Percentiles rank a stretch among this genome's conserved stretches.
Conservation (phyloP, 92 coral and sea anemone genomes). For the Nematostella vectensis region DNA sequence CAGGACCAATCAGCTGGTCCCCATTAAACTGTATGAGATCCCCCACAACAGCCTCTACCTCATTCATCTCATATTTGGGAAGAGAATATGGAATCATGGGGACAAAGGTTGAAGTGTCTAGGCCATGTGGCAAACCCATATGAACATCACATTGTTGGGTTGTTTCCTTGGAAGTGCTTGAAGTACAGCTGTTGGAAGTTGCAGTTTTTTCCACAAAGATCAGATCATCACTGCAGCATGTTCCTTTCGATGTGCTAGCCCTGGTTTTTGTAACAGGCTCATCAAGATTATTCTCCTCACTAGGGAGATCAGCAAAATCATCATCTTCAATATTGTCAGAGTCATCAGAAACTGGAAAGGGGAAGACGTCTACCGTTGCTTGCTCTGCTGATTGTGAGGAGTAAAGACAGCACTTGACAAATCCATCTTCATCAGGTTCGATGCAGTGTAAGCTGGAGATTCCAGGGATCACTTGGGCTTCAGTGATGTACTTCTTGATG, state of each 20-base stretch:
- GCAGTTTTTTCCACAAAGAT: background rate
- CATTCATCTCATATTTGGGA: background rate
- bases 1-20: too few species aligned
- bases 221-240: background rate
- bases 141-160: background rate
- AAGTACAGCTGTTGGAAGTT: background rate
- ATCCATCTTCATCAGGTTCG: constrained; percentile 44
- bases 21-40: background rate
- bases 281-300: background rate
- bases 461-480: constrained; percentile 41
- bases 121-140: constrained; percentile 2
- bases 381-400: constrained; percentile 31
- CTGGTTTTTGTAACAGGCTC: constrained; percentile 6
- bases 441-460: constrained; percentile 44
- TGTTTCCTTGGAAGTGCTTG: background rate
- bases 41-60: background rate
- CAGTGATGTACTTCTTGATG: constrained; percentile 30
- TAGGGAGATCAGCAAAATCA: background rate
- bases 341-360: constrained; percentile 1
- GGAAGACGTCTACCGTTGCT: background rate
- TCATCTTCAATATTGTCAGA: constrained; percentile 8
- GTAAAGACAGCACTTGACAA: constrained; percentile 22
- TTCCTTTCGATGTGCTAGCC: background rate
- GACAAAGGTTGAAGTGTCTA: background rate
- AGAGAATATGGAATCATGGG: background rate